A percentile compares a stretch with the other conserved stretches of the same genome.
Evolutionary conservation across 2,113 vertebrate genomes (phyloP).

Genomic region (Philantomba maxwellii): DNA sequence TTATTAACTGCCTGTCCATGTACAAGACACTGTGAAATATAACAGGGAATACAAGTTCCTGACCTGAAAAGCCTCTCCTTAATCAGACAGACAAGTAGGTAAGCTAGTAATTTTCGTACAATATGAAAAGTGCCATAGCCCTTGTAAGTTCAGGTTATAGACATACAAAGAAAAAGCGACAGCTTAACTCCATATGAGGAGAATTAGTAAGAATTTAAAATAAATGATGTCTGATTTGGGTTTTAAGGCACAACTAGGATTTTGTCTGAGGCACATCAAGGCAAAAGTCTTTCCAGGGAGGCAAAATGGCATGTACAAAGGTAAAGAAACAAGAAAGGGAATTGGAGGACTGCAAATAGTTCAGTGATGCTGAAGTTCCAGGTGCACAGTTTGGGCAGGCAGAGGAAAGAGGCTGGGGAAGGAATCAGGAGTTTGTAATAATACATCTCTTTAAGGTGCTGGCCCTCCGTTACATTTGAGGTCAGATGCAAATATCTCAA

Average conservation of each 20-base stretch:
- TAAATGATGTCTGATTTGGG: not conserved
- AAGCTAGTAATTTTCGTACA: not conserved
- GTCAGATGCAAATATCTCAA: conserved; percentile 37
- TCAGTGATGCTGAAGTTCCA: not conserved
- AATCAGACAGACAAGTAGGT: not conserved
- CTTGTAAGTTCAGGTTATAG: not conserved
- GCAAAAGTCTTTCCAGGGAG: not conserved
- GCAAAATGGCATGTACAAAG: not conserved
- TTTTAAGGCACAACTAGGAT: not conserved
- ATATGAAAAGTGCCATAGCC: not conserved
- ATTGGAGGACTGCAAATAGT: not conserved
- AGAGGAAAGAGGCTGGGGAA: not conserved
- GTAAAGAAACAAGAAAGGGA: not conserved
- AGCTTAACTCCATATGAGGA: not conserved
- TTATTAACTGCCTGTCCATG: not conserved
- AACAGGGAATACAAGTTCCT: not conserved
- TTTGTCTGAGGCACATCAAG: not conserved
- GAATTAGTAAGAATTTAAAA: not conserved
- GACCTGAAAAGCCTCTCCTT: not conserved
- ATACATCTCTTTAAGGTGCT: not conserved
- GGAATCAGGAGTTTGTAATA: not conserved
- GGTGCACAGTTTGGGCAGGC: not conserved
- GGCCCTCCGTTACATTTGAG: not conserved
- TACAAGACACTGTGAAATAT: not conserved
- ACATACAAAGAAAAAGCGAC: not conserved